Conservation (phyloP, 2,113 vertebrate species). For the Seriola dumerili region DNA sequence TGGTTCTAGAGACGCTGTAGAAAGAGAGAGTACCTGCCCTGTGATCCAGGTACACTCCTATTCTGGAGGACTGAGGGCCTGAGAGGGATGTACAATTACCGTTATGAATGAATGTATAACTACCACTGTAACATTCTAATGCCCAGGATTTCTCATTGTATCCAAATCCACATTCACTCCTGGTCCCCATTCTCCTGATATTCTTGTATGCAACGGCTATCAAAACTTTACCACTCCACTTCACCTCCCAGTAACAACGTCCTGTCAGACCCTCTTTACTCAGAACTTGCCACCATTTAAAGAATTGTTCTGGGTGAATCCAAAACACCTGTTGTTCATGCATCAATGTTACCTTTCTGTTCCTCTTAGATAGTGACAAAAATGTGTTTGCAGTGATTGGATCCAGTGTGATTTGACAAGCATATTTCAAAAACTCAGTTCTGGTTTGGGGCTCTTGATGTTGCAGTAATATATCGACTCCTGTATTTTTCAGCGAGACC, state of each 20-base stretch:
- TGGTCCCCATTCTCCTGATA: slow-evolving; percentile 13
- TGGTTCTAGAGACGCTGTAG: too few species aligned
- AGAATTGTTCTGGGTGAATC: background rate
- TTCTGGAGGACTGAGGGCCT: slow-evolving; percentile 1
- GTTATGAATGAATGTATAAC: background rate
- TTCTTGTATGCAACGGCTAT: slow-evolving; percentile 22
- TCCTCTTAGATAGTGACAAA: background rate
- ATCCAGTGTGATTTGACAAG: background rate
- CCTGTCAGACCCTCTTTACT: slow-evolving; percentile 25
- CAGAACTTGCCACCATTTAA: slow-evolving; percentile 4
- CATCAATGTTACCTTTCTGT: slow-evolving; percentile 5
- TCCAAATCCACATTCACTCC: background rate
- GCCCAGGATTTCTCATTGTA: rapidly evolving
- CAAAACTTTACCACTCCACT: rapidly evolving
- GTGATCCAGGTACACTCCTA: slow-evolving; percentile 16
- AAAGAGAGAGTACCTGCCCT: background rate
- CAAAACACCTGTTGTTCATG: rapidly evolving
- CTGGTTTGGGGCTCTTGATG: slow-evolving; percentile 12
- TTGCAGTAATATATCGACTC: background rate
- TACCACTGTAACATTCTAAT: rapidly evolving
- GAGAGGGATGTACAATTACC: rapidly evolving
- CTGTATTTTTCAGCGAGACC: background rate
- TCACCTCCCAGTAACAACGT: slow-evolving; percentile 41
- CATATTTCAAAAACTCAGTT: background rate
- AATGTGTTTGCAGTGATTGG: background rate